phyloP scores from a whole-genome alignment of 2,797 vertebrate genomes.

The Enteromius trimaculatus region DNA sequence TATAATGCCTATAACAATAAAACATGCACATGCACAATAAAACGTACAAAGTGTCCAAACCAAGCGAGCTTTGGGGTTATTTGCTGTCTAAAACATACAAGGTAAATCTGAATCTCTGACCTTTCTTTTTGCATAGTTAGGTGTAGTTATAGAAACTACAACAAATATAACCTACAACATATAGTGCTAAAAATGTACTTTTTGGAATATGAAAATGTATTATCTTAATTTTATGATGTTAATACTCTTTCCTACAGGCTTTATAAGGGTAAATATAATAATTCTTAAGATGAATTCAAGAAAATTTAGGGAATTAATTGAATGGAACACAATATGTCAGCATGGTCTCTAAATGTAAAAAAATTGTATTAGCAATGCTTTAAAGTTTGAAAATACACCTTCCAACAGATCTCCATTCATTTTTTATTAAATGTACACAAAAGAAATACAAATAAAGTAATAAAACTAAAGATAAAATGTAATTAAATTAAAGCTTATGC shows the following conservation, averaged over 20 bases:
- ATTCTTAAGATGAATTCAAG: neutral
- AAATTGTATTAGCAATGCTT: neutral
- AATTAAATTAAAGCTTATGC: neutral
- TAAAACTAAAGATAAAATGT: neutral
- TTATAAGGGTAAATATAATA: neutral
- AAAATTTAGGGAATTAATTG: neutral
- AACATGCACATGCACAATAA: constrained; percentile 9
- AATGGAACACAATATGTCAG: neutral
- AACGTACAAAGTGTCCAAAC: neutral
- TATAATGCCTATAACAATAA: neutral
- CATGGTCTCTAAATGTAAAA: neutral
- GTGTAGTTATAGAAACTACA: neutral
- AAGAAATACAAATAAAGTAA: neutral
- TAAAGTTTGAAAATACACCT: neutral
- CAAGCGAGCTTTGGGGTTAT: neutral
- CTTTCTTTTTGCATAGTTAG: neutral
- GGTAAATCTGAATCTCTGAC: neutral
- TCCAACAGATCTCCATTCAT: neutral
- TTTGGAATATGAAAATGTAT: neutral
- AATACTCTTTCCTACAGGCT: neutral
- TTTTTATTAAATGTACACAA: neutral
- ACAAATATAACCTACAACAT: neutral
- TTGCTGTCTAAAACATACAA: neutral
- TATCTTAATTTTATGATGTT: neutral
- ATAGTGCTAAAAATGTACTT: neutral